Evolutionary conservation across 2,113 vertebrate genomes (phyloP).

Genomic region (Cathartes aura): DNA sequence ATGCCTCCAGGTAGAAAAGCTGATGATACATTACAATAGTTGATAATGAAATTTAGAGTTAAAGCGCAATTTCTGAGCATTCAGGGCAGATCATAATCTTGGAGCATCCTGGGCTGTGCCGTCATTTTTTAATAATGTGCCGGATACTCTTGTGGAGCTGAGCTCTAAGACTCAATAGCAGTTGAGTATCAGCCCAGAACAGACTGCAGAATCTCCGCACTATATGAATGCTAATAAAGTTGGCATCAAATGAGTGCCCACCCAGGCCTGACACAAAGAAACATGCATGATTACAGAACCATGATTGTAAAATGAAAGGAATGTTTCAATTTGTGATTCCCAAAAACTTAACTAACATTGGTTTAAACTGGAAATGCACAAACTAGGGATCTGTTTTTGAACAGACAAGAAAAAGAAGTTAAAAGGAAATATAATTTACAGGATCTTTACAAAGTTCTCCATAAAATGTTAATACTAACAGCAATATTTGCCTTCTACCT

Average conservation of each 20-base stretch:
- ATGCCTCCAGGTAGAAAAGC: neutral
- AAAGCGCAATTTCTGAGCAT: neutral
- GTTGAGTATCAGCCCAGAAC: neutral
- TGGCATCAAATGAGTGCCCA: neutral
- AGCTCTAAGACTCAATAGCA: neutral
- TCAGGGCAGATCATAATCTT: neutral
- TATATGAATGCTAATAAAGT: fast-evolving
- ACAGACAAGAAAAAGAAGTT: neutral
- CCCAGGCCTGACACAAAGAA: neutral
- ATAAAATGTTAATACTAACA: neutral
- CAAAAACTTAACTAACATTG: neutral
- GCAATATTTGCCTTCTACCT: neutral
- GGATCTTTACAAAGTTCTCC: neutral
- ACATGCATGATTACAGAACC: neutral
- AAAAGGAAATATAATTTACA: neutral
- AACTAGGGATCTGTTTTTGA: neutral
- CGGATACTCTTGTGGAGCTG: neutral
- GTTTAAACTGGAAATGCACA: neutral
- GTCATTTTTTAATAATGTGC: neutral
- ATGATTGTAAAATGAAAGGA: neutral
- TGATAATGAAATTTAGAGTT: neutral
- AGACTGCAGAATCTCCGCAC: neutral
- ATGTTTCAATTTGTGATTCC: neutral
- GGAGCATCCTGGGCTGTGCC: neutral
- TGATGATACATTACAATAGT: neutral